Percentiles rank a stretch among this genome's conserved stretches.
phyloP scores from a whole-genome alignment of 1,140 invertebrate species.

The Pollicipes pollicipes region DNA sequence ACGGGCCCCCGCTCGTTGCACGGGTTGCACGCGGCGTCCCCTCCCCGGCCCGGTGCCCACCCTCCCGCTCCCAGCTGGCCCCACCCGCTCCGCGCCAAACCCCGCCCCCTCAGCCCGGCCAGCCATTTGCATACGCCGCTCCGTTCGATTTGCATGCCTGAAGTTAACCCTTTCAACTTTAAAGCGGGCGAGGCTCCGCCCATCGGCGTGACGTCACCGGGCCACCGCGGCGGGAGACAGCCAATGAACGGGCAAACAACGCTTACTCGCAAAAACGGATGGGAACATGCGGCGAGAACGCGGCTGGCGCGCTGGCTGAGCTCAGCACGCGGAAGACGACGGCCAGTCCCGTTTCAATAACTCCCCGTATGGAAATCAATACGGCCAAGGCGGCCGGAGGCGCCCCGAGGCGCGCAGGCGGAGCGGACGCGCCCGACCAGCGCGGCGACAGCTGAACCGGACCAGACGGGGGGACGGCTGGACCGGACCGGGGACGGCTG shows the following conservation, averaged over 20 bases:
- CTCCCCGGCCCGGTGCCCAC: neutral
- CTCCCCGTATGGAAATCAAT: neutral
- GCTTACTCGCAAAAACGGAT: neutral
- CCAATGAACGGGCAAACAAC: neutral
- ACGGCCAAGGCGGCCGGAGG: neutral
- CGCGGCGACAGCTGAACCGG: too few relatives aligned
- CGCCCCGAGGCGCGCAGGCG: too few relatives aligned
- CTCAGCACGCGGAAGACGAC: neutral
- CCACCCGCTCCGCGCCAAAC: neutral
- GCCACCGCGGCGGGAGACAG: neutral
- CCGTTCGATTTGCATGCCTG: neutral
- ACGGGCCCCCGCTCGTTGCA: neutral
- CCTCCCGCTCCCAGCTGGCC: neutral
- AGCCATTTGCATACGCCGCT: neutral
- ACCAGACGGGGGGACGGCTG: neutral
- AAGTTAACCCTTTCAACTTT: constrained; percentile 2
- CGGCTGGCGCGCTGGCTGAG: too few relatives aligned
- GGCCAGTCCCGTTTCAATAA: neutral
- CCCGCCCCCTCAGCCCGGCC: too few relatives aligned
- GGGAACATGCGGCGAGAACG: neutral
- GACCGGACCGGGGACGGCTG: too few relatives aligned
- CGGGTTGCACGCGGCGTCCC: neutral
- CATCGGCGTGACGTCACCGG: neutral
- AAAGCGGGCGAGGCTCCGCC: neutral
- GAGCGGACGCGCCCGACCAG: too few relatives aligned